Base-by-base conservation (phyloP, 2,888 invertebrate genomes). In the Drosophila emarginata region DNA sequence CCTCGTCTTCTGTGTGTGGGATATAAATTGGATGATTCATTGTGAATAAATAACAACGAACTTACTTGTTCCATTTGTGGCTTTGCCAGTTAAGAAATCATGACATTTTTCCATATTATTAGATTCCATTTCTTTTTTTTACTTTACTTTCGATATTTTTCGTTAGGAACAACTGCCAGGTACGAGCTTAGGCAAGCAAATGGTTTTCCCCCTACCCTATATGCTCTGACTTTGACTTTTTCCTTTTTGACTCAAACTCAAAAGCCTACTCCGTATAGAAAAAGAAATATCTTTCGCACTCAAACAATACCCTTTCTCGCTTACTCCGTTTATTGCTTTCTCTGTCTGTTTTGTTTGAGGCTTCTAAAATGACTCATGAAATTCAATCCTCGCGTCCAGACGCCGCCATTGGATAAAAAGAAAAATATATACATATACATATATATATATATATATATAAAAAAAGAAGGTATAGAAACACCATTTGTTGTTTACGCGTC, bases 361-460 rank as follows among this genome's bases (percentile, higher is more conserved):
- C 18, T 4, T 15, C 4, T 9, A 7, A 32, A 50, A 18, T 59
- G 59, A 32, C 7, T 18, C 32, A 28, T 50, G 59, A 50, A 59
- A 32, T 59, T 45, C 18, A 50, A 59, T 21, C 23, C 59, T 32
- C 18, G 26, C 40, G 45, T 50, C 59, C 45, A 59, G 59, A 59
- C 58, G 59, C 45, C 59, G 59, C 28, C 59, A 26, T 45, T 26
- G 11, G 57, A 12, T 21, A 37, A 23, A 12, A n/a, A n/a, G n/a
- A n/a, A n/a, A n/a, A n/a, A n/a, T n/a, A n/a, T n/a, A n/a, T n/a
- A n/a, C n/a, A n/a, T n/a, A n/a, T n/a, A n/a, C n/a, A n/a, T n/a
- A n/a, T n/a, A n/a, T n/a, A n/a, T n/a, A n/a, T n/a, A n/a, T n/a
- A n/a, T n/a, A n/a, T n/a, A n/a, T n/a, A n/a, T n/a, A n/a, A n/a